Evolutionary conservation across 2,888 invertebrate genomes (phyloP).

Genomic region (Leucania comma): DNA sequence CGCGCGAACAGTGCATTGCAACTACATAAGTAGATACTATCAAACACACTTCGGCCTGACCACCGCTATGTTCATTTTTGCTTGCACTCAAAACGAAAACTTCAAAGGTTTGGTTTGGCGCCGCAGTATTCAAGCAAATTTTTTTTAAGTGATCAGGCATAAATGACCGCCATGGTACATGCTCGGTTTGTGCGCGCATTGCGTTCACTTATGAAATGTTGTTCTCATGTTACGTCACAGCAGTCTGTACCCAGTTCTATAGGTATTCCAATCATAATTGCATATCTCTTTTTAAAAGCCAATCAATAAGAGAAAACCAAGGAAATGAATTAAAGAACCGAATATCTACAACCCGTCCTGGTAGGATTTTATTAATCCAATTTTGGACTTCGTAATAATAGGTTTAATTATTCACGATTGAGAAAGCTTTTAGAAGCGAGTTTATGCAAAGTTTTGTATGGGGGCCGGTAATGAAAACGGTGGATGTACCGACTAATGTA

Average conservation of each 20-base stretch:
- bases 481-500: constrained; percentile 67
- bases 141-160: too few relatives aligned
- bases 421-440: constrained; percentile 81
- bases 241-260: neutral
- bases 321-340: constrained; percentile 70
- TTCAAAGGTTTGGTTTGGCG: too few relatives aligned
- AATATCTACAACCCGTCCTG: constrained; percentile 65
- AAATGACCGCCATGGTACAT: too few relatives aligned
- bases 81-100: too few relatives aligned
- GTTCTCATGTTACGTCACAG: too few relatives aligned
- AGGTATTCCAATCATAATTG: constrained; percentile 34
- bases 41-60: too few relatives aligned
- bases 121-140: too few relatives aligned
- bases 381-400: constrained; percentile 82
- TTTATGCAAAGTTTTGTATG: constrained; percentile 81
- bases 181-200: too few relatives aligned
- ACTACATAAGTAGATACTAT: too few relatives aligned
- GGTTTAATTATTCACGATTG: constrained; percentile 86
- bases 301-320: constrained; percentile 59
- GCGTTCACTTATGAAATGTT: too few relatives aligned
- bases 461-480: constrained; percentile 79
- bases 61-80: too few relatives aligned
- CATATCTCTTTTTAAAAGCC: constrained; percentile 51
- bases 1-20: too few relatives aligned
- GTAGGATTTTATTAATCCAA: constrained; percentile 82